These are phyloP conservation scores for Anadara kagoshimensis DNA, from an alignment of 1,140 invertebrate species.

Conservation along the genomic window DNA sequence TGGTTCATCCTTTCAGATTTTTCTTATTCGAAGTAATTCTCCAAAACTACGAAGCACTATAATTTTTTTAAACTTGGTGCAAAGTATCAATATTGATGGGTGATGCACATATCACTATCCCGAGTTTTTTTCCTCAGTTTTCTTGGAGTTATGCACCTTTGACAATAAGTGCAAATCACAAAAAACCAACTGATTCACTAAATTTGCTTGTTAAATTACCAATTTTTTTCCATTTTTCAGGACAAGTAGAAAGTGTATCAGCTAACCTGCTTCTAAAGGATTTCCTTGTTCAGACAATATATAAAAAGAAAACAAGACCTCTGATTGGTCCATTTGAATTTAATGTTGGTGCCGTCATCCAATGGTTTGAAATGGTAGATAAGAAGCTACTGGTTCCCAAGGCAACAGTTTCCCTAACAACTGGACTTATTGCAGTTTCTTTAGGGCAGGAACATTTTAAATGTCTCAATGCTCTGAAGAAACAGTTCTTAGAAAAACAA, in stretches of 20 bases:
- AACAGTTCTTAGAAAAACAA: constrained; percentile 2
- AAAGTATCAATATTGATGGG: no score
- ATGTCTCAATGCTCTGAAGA: constrained; percentile 54
- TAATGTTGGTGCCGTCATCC: constrained; percentile 34
- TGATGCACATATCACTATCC: no score
- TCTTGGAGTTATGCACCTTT: no score
- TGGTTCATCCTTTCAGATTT: no score
- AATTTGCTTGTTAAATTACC: no score
- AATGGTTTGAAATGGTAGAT: constrained; percentile 78
- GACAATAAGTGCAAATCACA: no score
- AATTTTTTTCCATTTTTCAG: no score
- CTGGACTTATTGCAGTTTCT: constrained; percentile 60
- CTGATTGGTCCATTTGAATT: constrained; percentile 57
- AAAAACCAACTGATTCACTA: no score
- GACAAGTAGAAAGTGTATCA: constrained; percentile 11
- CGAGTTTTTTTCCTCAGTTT: no score
- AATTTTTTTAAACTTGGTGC: no score
- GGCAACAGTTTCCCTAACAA: constrained; percentile 56
- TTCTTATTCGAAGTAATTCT: no score
- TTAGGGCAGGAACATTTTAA: constrained; percentile 71
- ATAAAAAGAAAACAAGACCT: constrained; percentile 39
- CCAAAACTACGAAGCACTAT: no score
- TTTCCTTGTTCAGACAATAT: constrained; percentile 46
- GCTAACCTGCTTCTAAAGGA: constrained; percentile 46
- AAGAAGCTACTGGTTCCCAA: constrained; percentile 60